Base-by-base conservation (phyloP, 2,797 vertebrate genomes). In the Gouania willdenowi region DNA sequence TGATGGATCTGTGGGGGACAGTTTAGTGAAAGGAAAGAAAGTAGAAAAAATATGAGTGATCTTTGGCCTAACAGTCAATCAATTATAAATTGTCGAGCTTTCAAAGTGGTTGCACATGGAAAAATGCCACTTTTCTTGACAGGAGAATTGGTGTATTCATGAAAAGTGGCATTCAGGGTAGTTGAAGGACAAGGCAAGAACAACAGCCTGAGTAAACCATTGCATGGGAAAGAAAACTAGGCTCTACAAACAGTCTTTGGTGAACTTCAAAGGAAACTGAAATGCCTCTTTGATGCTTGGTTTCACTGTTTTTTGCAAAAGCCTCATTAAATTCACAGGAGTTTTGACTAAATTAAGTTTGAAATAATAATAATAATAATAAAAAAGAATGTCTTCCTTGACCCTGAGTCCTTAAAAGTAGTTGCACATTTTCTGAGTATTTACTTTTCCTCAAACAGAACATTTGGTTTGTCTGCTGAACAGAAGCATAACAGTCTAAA, bases 51-150 rank as follows among this genome's bases (percentile, higher is more conserved):
- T 77, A 70, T 66, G 55, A 51, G 63, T 43, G 42, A 31, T 52
- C 42, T 79, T 71, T 71, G 70, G 65, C 61, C 49, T 51, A 34
- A 24, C 45, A 42, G 68, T 55, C 71, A 46, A 71, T 81, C 73
- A 66, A 46, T 67, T 54, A 39, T 10, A 64, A 43, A 51, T 65
- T 67, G 38, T 41, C 26, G 27, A 34, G 45, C 57, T 62, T 59
- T 20, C 4, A 70, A 83, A 84, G 61, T 76, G 76, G 55, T 84
- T 74, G 58, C 78, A 83, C 61, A 65, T 82, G 76, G 59, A 75
- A 61, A 61, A 72, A 71, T 63, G 60, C 25, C 51, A 38, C 8
- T 39, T 74, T 69, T 53, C 13, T 75, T 81, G 56, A 81, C 68
- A 56, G 61, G 36, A 56, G 66, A 59, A 51, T 58, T 66, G 51